A percentile compares a stretch with the other conserved stretches of the same genome.
These are phyloP conservation scores for Oscheius sp. DNA, from an alignment of 2,888 invertebrate genomes.

Conservation along the genomic window DNA sequence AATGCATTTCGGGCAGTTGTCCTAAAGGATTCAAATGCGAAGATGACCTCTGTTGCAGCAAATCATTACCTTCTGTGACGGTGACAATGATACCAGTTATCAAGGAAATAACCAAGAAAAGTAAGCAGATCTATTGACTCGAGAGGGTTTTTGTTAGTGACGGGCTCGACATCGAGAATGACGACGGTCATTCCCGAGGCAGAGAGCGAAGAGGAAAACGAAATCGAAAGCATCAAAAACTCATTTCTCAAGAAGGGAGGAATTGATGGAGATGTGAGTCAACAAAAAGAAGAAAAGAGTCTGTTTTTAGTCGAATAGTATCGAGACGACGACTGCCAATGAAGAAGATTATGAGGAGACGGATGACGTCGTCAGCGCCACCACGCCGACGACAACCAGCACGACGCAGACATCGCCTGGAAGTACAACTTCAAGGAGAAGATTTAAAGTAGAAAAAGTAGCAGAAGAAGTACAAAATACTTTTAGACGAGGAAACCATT, in stretches of 20 bases:
- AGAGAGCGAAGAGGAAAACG: conserved; percentile 33
- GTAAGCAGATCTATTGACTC: neutral
- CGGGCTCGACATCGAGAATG: neutral
- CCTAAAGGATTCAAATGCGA: conserved; percentile 61
- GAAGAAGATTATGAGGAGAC: conserved; percentile 31
- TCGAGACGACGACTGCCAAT: conserved; percentile 23
- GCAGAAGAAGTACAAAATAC: neutral
- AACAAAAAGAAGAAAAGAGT: neutral
- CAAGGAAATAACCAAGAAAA: conserved; percentile 20
- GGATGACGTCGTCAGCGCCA: conserved; percentile 7
- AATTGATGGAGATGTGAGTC: conserved; percentile 24
- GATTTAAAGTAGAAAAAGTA: conserved; percentile 1
- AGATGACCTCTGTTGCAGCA: conserved; percentile 61
- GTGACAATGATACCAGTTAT: conserved; percentile 26
- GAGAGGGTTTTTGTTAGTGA: neutral
- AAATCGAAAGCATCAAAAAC: conserved; percentile 37
- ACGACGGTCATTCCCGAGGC: conserved; percentile 26
- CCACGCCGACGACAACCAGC: conserved; percentile 6
- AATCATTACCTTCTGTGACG: conserved; percentile 32
- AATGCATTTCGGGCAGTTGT: conserved; percentile 58
- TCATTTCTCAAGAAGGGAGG: conserved; percentile 37
- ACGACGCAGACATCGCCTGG: neutral
- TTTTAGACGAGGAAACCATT: conserved; percentile 25
- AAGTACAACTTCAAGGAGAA: conserved; percentile 19
- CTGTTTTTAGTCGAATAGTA: conserved; percentile 24